Conservation (phyloP, 2,797 vertebrate genomes). For the Lerista edwardsae region DNA sequence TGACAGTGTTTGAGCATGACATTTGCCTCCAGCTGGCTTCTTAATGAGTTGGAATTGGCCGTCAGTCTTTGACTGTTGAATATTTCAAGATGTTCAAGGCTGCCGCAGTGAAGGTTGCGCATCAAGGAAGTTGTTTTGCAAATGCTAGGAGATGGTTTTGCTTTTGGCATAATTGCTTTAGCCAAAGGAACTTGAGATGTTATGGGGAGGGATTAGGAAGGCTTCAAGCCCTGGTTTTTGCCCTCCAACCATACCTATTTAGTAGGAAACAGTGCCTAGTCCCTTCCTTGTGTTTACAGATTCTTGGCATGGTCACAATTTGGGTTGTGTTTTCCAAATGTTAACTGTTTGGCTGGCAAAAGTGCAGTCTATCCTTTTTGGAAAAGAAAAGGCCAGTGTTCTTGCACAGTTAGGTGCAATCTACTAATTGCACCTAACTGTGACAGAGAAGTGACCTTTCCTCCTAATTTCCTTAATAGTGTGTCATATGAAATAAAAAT, state of each 20-base stretch:
- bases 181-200: fast-evolving
- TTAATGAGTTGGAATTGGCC: constrained; percentile 14
- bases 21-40: constrained; percentile 28
- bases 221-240: neutral
- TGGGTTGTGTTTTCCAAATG: neutral
- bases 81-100: constrained; percentile 48
- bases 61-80: constrained; percentile 29
- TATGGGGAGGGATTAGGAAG: neutral
- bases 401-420: neutral
- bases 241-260: neutral
- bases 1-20: constrained; percentile 5
- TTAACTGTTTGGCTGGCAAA: neutral
- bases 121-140: neutral
- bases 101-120: neutral
- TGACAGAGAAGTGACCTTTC: neutral
- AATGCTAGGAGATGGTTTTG: neutral
- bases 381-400: neutral
- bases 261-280: neutral
- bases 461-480: neutral
- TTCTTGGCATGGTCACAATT: neutral
- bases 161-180: fast-evolving
- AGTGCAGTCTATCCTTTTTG: neutral
- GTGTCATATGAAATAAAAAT: neutral
- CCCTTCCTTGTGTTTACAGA: neutral
- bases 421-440: neutral